A percentile compares a stretch with the other conserved stretches of the same genome.
Conservation (phyloP, 2,888 invertebrate species). For the Tortrix viridana region DNA sequence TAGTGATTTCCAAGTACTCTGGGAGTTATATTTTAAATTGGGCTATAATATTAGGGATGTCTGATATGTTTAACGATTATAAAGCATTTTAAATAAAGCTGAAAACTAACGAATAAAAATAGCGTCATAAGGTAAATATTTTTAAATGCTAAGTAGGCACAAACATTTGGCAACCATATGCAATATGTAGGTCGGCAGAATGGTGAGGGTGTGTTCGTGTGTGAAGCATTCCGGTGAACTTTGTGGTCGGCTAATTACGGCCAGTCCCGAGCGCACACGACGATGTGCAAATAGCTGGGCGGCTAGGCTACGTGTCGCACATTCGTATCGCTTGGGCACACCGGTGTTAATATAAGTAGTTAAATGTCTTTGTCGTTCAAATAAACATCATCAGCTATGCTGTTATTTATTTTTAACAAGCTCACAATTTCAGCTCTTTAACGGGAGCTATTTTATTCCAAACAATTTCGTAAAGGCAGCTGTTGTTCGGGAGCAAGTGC, state of each 20-base stretch:
- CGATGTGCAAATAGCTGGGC: slow-evolving; percentile 67
- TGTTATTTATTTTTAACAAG: neutral
- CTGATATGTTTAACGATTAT: neutral
- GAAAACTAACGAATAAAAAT: neutral
- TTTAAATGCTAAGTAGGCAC: neutral
- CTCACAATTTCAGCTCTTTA: neutral
- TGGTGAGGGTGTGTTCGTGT: slow-evolving; percentile 56
- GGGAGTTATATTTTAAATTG: slow-evolving; percentile 26
- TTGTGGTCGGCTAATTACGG: slow-evolving; percentile 74
- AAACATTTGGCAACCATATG: slow-evolving; percentile 47
- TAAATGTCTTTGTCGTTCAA: slow-evolving; percentile 8
- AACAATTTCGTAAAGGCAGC: slow-evolving; percentile 16
- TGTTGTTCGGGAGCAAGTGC: slow-evolving; percentile 40
- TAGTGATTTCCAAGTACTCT: slow-evolving; percentile 16
- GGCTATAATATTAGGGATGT: slow-evolving; percentile 22
- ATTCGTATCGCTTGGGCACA: slow-evolving; percentile 39
- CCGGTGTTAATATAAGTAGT: slow-evolving; percentile 25
- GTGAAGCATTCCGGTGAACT: slow-evolving; percentile 64
- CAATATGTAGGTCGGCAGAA: slow-evolving; percentile 52
- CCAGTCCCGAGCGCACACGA: slow-evolving; percentile 54
- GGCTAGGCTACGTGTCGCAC: slow-evolving; percentile 61
- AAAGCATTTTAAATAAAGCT: too few relatives aligned
- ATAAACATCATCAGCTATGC: neutral
- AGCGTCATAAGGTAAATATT: neutral
- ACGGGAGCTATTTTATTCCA: too few relatives aligned